Evolutionary conservation across 2,888 invertebrate genomes (phyloP).

Genomic region (Rotaria sp.): DNA sequence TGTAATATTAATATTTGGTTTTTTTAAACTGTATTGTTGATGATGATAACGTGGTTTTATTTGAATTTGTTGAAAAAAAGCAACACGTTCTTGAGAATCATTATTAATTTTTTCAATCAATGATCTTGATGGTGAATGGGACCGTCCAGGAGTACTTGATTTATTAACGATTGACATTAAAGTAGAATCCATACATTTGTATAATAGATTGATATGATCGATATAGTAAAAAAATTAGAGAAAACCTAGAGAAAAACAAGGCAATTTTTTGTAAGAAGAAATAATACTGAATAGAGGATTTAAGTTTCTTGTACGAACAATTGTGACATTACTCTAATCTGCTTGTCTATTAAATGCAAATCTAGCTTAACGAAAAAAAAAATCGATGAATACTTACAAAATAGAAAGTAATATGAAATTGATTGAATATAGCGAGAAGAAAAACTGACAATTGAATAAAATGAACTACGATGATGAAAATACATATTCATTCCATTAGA

Average conservation of each 20-base stretch:
- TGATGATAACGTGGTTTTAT: no score
- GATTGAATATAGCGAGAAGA: background rate
- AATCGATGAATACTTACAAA: background rate
- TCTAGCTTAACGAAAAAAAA: no score
- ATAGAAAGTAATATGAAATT: background rate
- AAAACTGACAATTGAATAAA: background rate
- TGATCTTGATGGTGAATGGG: background rate
- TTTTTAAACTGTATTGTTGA: background rate
- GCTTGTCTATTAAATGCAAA: no score
- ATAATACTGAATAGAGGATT: no score
- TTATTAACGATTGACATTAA: background rate
- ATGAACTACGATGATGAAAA: background rate
- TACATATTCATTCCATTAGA: background rate
- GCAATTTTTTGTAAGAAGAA: background rate
- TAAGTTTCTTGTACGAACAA: no score
- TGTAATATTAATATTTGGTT: background rate
- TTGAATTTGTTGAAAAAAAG: background rate
- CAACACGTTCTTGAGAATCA: background rate
- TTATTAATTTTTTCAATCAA: background rate
- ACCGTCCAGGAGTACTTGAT: background rate
- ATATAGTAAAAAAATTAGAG: no score
- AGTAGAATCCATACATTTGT: background rate
- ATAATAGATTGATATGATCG: no score
- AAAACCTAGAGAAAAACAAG: background rate
- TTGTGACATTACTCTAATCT: no score